Conservation (phyloP, 2,888 invertebrate species). For the Oscheius sp. region DNA sequence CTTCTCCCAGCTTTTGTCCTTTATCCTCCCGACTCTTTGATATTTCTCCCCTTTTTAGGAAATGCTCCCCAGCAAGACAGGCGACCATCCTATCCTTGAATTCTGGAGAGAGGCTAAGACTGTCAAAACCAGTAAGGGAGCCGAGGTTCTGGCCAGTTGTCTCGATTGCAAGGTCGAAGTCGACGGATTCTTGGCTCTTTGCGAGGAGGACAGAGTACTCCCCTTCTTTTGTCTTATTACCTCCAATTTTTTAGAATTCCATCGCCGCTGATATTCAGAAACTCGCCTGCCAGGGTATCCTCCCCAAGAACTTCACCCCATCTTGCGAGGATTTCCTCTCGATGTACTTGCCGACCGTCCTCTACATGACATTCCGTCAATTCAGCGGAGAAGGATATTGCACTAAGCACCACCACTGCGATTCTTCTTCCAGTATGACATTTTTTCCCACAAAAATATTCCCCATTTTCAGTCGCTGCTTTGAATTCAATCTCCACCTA, state of each 20-base stretch:
- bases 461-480: background rate
- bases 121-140: slow-evolving; percentile 32
- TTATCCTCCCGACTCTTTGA: background rate
- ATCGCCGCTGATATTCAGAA: slow-evolving; percentile 56
- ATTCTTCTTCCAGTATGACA: slow-evolving; percentile 4
- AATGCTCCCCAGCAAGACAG: background rate
- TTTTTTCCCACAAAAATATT: background rate
- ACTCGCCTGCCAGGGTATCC: slow-evolving; percentile 52
- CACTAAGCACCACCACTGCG: slow-evolving; percentile 24
- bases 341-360: slow-evolving; percentile 65
- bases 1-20: slow-evolving; percentile 6
- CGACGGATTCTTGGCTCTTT: slow-evolving; percentile 44
- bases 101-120: slow-evolving; percentile 26
- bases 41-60: slow-evolving; percentile 17
- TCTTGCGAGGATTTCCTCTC: slow-evolving; percentile 63
- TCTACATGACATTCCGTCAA: slow-evolving; percentile 61
- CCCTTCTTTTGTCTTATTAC: background rate
- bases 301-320: slow-evolving; percentile 57
- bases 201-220: slow-evolving; percentile 44
- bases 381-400: slow-evolving; percentile 53
- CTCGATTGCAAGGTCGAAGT: slow-evolving; percentile 55
- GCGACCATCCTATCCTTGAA: slow-evolving; percentile 20
- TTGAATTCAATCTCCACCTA: background rate
- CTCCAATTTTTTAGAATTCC: slow-evolving; percentile 46
- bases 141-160: slow-evolving; percentile 48